phyloP scores from a whole-genome alignment of 1,140 invertebrate species.

The Scaptomyza graminum region DNA sequence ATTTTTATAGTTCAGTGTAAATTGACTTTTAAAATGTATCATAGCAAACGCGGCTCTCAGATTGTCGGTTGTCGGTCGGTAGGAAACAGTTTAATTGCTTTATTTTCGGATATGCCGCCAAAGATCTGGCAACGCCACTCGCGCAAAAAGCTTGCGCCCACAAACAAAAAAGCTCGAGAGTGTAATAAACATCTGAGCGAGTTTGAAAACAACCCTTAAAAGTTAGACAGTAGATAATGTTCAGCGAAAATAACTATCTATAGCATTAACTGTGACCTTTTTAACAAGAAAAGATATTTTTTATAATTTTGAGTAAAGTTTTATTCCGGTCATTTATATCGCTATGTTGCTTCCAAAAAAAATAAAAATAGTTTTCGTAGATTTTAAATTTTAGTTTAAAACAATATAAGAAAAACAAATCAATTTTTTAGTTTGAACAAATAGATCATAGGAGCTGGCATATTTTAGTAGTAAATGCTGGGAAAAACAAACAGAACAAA shows the following conservation, averaged over 20 bases:
- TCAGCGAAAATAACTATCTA: background rate
- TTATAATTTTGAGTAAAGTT: too few species aligned
- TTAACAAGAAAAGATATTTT: background rate
- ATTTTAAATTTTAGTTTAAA: too few species aligned
- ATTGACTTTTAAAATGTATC: slow-evolving; percentile 82
- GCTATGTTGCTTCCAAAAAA: too few species aligned
- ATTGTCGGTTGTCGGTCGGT: slow-evolving; percentile 13
- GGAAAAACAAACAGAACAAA: background rate
- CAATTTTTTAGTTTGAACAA: too few species aligned
- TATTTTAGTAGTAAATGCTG: too few species aligned
- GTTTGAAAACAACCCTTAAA: slow-evolving; percentile 52
- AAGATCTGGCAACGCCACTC: slow-evolving; percentile 58
- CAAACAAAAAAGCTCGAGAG: slow-evolving; percentile 22
- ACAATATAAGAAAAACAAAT: too few species aligned
- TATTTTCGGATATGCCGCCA: slow-evolving; percentile 31
- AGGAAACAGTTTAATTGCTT: slow-evolving; percentile 61
- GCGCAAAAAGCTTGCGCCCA: slow-evolving; percentile 37
- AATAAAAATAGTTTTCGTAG: too few species aligned
- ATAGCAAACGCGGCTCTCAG: slow-evolving; percentile 51
- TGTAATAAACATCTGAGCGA: slow-evolving; percentile 58
- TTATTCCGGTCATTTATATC: too few species aligned
- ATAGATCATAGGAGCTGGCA: too few species aligned
- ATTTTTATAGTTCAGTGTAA: slow-evolving; percentile 83
- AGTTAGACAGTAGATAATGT: background rate
- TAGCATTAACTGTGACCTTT: background rate